Evolutionary conservation across 2,888 invertebrate species (phyloP), one percentile per base, ranked within the genome.

Genomic region (Choreutis nemorana): DNA sequence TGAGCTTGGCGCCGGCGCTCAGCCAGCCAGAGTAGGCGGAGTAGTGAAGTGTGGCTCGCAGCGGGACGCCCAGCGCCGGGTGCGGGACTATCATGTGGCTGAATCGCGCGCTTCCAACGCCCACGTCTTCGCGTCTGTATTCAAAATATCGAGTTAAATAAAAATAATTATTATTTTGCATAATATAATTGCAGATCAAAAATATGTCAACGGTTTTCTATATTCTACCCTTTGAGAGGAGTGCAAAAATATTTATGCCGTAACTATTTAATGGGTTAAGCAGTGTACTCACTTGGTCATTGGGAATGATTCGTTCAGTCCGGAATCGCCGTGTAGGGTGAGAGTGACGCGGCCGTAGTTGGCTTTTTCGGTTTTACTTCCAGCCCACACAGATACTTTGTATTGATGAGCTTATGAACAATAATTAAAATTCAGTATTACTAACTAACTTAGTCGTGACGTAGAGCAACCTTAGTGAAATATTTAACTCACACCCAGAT

Each of bases 1-100:
- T 89, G 32, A 86, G 82, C 20, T 87, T 85, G 31, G 91, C 79
- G 2, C 93, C 94, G 11, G 90, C 91, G 15, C 90, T 90, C 32
- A 94, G 82, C 95, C 95, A 95, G 8, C 94, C 94, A 40, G 89
- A 89, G 72, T 94, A 94, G 0, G 91, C 91, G 4, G 89, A 90
- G 66, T 95, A 95, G 42, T 89, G 84, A 11, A 95, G 81, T 51
- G 90, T 85, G 1, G 89, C 83, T 14, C 85, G 83, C 29, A 84
- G 79, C 9, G 90, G 87, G 41, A 88, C 89, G 9, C 88, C 84
- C 35, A 94, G 72, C 12, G 89, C 89, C 1, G 94, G 94, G 78
- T 94, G 94, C 2, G 94, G 93, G 2, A 95, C 94, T 21, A 94
- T 77, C 37, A 95, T 90, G 53, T 89, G 86, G 3, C 90, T 87